A percentile compares a stretch with the other conserved stretches of the same genome.
These are phyloP conservation scores for Megaceryle torquata DNA, from an alignment of 2,113 vertebrate species.

Conservation along the genomic window DNA sequence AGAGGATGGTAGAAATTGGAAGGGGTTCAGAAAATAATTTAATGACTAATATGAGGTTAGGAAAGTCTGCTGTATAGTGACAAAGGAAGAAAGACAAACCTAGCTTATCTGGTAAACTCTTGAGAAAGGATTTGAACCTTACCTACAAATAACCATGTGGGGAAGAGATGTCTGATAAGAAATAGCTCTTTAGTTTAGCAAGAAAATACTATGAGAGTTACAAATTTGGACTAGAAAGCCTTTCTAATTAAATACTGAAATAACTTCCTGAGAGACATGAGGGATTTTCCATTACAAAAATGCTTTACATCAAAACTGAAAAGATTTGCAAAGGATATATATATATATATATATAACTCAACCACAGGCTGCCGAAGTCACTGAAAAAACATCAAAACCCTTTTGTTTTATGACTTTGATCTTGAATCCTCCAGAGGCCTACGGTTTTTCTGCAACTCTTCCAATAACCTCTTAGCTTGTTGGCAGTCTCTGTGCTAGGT, in stretches of 20 bases:
- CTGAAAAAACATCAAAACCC: neutral
- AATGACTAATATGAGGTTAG: neutral
- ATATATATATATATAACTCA: neutral
- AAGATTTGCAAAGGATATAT: neutral
- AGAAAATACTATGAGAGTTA: neutral
- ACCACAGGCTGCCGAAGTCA: neutral
- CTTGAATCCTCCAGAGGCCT: neutral
- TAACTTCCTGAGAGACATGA: neutral
- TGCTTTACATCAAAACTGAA: neutral
- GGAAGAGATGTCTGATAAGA: neutral
- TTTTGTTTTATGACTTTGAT: conserved; percentile 16
- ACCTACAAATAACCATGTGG: neutral
- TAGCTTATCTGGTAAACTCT: neutral
- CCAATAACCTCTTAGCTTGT: neutral
- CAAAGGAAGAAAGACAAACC: neutral
- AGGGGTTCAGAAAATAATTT: neutral
- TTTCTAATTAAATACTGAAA: conserved; percentile 1
- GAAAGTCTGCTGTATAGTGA: neutral
- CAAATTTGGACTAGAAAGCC: neutral
- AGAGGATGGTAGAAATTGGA: neutral
- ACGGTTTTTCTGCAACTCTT: neutral
- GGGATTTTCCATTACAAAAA: neutral
- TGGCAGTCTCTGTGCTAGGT: neutral
- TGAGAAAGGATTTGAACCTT: neutral
- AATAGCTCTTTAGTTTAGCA: neutral